Conservation (phyloP, 2,113 vertebrate genomes). For the Gallinago jamesoni region DNA sequence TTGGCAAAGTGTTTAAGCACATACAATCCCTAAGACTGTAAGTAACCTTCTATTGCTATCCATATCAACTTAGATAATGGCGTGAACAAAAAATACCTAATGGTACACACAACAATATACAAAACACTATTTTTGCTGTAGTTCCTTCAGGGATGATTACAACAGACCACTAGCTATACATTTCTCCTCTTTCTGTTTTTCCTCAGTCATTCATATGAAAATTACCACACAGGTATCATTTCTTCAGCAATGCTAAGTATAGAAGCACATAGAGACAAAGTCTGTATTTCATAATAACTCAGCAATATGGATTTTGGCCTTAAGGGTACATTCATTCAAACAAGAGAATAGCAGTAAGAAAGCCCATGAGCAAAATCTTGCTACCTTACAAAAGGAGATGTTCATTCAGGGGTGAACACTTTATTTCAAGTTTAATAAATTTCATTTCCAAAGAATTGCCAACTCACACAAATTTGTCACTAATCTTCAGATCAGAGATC, state of each 20-base stretch:
- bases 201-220: not conserved
- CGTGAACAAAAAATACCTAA: not conserved
- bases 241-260: conserved; percentile 24
- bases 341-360: conserved; percentile 38
- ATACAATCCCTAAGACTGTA: not conserved
- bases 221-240: conserved; percentile 18
- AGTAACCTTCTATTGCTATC: not conserved
- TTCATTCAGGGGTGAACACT: conserved; percentile 36
- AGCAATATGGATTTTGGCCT: conserved; percentile 46
- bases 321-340: conserved; percentile 61
- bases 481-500: not conserved
- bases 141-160: not conserved
- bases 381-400: conserved; percentile 37
- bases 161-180: not conserved
- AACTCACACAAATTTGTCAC: conserved; percentile 57
- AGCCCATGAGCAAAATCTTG: conserved; percentile 60
- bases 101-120: not conserved
- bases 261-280: conserved; percentile 19
- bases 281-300: conserved; percentile 49
- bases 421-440: conserved; percentile 69
- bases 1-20: not conserved
- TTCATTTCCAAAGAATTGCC: conserved; percentile 60
- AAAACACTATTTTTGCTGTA: not conserved
- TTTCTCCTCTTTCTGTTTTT: not conserved
- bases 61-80: not conserved